Evolutionary conservation across 2,888 invertebrate genomes (phyloP).

Genomic region (Papilio gigon): DNA sequence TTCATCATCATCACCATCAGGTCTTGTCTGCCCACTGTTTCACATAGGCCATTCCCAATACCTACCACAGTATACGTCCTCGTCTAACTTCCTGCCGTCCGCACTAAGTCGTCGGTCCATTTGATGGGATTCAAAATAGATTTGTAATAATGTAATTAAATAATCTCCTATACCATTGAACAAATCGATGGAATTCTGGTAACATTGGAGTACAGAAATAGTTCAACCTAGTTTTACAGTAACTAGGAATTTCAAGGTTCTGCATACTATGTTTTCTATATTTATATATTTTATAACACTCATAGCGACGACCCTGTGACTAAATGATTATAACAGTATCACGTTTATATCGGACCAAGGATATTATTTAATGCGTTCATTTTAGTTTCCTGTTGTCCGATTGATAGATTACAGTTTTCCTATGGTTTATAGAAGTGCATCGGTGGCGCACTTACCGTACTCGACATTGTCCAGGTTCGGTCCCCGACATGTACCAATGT

Average conservation of each 20-base stretch:
- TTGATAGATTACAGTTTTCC: background rate
- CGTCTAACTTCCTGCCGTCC: too few species aligned
- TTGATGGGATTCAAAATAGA: too few species aligned
- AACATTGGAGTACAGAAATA: background rate
- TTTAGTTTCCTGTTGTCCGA: background rate
- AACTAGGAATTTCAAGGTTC: background rate
- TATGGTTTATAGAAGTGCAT: too few species aligned
- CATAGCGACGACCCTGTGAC: background rate
- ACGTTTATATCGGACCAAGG: background rate
- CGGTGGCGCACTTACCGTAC: too few species aligned
- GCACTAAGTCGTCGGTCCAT: too few species aligned
- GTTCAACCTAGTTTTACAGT: background rate
- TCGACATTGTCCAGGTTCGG: too few species aligned
- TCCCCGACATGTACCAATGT: too few species aligned
- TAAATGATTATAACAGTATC: conserved; percentile 1
- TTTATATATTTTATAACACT: background rate
- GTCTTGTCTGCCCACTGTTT: too few species aligned
- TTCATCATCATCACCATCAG: too few species aligned
- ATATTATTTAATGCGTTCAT: background rate
- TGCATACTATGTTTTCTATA: background rate
- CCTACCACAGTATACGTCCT: too few species aligned
- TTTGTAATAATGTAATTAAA: too few species aligned
- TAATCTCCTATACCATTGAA: background rate
- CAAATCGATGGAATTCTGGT: background rate
- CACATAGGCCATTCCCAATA: too few species aligned